Evolutionary conservation across 2,113 vertebrate genomes (phyloP).

Genomic region (Pitta sordida): DNA sequence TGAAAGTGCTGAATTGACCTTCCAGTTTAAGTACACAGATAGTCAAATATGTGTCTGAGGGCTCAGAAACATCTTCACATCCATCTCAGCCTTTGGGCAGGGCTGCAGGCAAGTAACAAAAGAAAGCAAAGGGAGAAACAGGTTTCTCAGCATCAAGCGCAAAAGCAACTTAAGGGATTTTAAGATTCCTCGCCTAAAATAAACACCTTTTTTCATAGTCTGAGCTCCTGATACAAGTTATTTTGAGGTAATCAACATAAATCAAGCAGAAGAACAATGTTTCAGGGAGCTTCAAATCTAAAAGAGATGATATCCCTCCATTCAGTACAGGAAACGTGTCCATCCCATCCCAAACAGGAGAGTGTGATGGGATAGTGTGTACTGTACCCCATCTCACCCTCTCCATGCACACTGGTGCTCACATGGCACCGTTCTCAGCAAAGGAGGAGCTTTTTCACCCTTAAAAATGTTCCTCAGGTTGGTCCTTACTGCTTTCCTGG

Average conservation of each 20-base stretch:
- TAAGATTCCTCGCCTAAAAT: not conserved
- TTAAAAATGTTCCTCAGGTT: not conserved
- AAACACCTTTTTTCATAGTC: not conserved
- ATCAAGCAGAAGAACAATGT: not conserved
- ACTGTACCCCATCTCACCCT: not conserved
- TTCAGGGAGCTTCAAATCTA: not conserved
- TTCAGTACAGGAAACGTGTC: not conserved
- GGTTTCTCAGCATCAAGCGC: not conserved
- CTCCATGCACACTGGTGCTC: not conserved
- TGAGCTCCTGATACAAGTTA: not conserved
- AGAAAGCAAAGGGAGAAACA: not conserved
- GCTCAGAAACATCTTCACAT: not conserved
- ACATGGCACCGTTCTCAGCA: not conserved
- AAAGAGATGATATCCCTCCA: not conserved
- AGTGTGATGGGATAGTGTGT: not conserved
- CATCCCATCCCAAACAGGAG: not conserved
- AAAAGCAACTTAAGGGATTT: not conserved
- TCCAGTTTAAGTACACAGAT: not conserved
- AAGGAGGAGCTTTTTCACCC: not conserved
- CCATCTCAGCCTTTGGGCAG: not conserved
- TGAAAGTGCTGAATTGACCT: not conserved
- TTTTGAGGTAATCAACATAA: not conserved
- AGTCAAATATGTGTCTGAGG: not conserved
- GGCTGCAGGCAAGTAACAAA: not conserved
- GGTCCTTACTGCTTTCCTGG: not conserved